Percentiles rank a stretch among this genome's conserved stretches.
phyloP scores from a whole-genome alignment of 2,113 vertebrate genomes.

The Bubo scandiacus region DNA sequence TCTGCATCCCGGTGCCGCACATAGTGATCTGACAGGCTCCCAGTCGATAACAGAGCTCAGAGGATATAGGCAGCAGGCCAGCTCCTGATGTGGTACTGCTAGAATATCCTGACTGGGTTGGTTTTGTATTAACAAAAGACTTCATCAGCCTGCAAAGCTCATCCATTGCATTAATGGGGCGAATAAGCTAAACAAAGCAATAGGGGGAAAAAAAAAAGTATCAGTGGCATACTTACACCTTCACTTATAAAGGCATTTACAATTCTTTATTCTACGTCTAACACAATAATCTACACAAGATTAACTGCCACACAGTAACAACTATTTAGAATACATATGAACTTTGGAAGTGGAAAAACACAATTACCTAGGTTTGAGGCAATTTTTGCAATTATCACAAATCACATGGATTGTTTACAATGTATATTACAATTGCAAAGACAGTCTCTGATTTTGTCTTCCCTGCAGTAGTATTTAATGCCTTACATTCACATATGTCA shows the following conservation, averaged over 20 bases:
- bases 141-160: slow-evolving; percentile 96
- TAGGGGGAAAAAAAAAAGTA: not conserved
- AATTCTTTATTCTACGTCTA: not conserved
- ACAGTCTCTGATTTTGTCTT: not conserved
- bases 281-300: not conserved
- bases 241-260: not conserved
- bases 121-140: slow-evolving; percentile 81
- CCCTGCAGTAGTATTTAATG: not conserved
- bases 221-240: not conserved
- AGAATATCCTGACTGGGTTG: slow-evolving; percentile 54
- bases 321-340: not conserved
- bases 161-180: slow-evolving; percentile 96
- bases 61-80: slow-evolving; percentile 87
- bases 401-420: not conserved
- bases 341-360: not conserved
- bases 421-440: not conserved
- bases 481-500: not conserved
- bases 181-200: slow-evolving; percentile 82
- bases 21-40: slow-evolving; percentile 94
- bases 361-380: not conserved
- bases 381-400: not conserved
- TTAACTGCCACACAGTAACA: not conserved
- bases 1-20: slow-evolving; percentile 96
- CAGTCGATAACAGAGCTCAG: slow-evolving; percentile 94
- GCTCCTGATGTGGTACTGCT: slow-evolving; percentile 76